Evolutionary conservation across 2,888 invertebrate genomes (phyloP), one percentile per base, ranked within the genome.

Genomic region (Proisotoma minuta): DNA sequence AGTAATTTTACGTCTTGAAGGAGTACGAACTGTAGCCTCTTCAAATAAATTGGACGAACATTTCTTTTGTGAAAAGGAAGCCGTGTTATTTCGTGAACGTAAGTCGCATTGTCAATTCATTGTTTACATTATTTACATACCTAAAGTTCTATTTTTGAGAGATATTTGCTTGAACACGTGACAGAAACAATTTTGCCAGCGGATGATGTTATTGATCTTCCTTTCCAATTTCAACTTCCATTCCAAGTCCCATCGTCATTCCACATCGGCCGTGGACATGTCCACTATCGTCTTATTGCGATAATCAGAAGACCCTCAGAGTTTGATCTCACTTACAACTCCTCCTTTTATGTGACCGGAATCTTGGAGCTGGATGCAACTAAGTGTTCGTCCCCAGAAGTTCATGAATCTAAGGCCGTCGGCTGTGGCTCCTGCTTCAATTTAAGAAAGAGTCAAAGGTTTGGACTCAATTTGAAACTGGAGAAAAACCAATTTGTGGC

Each of bases 291-390:
- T n/a, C 15, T 52, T 18, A 28, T 28, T 3, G 52, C 28, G 15
- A 52, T 18, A 4, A 26, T 52, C 4, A 26, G 52, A n/a, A 26
- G 52, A 24, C 26, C 8, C 26, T 52, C n/a, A 3, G 52, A 52
- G 12, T 52, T 52, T 27, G 52, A 52, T 28, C 12, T 52, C 3
- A 52, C 52, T 18, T 3, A 15, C n/a, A 26, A 28, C 2, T 24
- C 52, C 4, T 18, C 52, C 12, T 52, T 52, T 20, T 52, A 28
- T 28, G 52, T 52, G 3, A 52, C 26, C 18, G 52, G 52, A 52
- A 28, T 52, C 15, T 52, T 52, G 3, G 18, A 28, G 15, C 28
- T 52, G 2, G 29, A 52, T n/a, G 28, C 20, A 8, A 24, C 4
- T 10, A 8, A 52, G 12, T 3, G 52, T 24, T 18, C 4, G 18